Evolutionary conservation across 2,797 vertebrate genomes (phyloP).

Genomic region (Helostoma temminkii): DNA sequence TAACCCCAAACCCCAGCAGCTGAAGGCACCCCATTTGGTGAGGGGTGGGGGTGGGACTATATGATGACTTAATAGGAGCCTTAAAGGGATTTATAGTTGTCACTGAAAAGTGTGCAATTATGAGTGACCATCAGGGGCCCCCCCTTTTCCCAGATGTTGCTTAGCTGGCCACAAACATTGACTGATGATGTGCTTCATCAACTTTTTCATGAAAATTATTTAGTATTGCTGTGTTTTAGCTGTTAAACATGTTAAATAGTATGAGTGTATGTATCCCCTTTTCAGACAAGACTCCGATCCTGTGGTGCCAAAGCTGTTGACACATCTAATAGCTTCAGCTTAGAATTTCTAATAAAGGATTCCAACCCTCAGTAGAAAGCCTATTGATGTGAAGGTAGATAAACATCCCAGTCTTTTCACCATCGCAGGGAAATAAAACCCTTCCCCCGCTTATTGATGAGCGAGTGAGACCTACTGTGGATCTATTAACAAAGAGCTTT

Average conservation of each 20-base stretch:
- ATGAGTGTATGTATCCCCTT: slow-evolving; percentile 15
- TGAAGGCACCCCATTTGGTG: no score
- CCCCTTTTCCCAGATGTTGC: no score
- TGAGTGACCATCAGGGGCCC: no score
- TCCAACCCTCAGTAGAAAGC: slow-evolving; percentile 52
- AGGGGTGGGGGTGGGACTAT: no score
- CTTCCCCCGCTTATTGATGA: slow-evolving; percentile 83
- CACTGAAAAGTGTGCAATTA: no score
- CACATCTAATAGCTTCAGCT: slow-evolving; percentile 52
- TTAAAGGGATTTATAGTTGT: no score
- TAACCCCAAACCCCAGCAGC: no score
- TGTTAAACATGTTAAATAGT: slow-evolving; percentile 17
- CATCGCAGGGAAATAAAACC: slow-evolving; percentile 80
- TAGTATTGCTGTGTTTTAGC: slow-evolving; percentile 7
- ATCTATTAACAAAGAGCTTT: slow-evolving; percentile 83
- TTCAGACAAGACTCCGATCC: slow-evolving; percentile 30
- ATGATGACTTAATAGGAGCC: no score
- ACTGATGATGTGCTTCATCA: no score
- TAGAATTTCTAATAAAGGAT: slow-evolving; percentile 67
- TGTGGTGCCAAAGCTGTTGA: slow-evolving; percentile 52
- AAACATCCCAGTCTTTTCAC: slow-evolving; percentile 80
- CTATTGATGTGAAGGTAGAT: slow-evolving; percentile 76
- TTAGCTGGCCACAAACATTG: no score
- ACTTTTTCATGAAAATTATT: neutral
- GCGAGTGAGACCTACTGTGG: slow-evolving; percentile 80